A percentile compares a stretch with the other conserved stretches of the same genome.
Conservation (phyloP, 2,113 vertebrate genomes). For the Paralichthys olivaceus region DNA sequence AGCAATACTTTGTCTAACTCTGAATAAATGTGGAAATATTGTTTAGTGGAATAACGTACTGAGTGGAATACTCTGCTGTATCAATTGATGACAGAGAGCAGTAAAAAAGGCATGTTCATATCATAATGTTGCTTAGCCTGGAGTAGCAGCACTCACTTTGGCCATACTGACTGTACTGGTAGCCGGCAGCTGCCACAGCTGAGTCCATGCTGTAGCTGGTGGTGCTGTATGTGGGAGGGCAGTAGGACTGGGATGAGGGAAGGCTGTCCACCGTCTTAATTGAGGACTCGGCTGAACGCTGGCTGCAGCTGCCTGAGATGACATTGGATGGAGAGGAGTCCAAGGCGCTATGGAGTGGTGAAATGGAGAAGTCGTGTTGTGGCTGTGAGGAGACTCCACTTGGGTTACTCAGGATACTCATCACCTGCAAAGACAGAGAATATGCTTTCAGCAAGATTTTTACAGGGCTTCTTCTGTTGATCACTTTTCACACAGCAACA, state of each 20-base stretch:
- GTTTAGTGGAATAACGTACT: no score
- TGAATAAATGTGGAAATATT: no score
- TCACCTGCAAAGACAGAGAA: slow-evolving; percentile 85
- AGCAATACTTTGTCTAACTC: no score
- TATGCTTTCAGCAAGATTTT: background rate
- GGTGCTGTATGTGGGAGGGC: slow-evolving; percentile 95
- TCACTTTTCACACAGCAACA: background rate
- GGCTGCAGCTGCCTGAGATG: slow-evolving; percentile 95
- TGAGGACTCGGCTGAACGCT: slow-evolving; percentile 86
- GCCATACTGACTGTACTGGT: slow-evolving; percentile 95
- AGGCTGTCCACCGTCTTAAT: slow-evolving; percentile 94
- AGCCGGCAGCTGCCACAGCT: slow-evolving; percentile 88
- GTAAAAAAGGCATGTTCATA: background rate
- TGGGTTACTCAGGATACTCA: slow-evolving; percentile 95
- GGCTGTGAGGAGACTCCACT: slow-evolving; percentile 88
- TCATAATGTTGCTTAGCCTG: background rate
- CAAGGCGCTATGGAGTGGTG: slow-evolving; percentile 90
- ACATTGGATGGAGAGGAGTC: slow-evolving; percentile 85
- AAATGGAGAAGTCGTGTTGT: slow-evolving; percentile 96
- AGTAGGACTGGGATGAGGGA: slow-evolving; percentile 95
- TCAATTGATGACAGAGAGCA: background rate
- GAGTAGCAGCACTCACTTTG: slow-evolving; percentile 89
- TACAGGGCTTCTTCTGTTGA: no score
- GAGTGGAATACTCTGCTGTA: no score
- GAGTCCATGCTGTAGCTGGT: slow-evolving; percentile 96